A percentile compares a stretch with the other conserved stretches of the same genome.
These are phyloP conservation scores for Stenoptilia bipunctidactyla DNA, from an alignment of 2,888 invertebrate genomes.

Conservation along the genomic window DNA sequence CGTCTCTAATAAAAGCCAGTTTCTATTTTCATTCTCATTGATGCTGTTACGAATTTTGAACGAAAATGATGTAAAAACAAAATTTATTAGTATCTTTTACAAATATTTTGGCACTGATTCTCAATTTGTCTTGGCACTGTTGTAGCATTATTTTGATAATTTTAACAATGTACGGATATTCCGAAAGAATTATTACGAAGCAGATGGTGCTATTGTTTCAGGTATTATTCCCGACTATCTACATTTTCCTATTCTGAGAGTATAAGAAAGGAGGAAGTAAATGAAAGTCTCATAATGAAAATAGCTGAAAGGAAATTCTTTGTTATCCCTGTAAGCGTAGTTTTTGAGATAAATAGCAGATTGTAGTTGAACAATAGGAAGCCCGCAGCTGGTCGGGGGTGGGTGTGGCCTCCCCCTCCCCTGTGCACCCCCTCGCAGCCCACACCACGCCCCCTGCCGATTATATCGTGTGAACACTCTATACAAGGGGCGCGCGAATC, in stretches of 20 bases:
- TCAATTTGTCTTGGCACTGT: not conserved
- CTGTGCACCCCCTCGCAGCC: conserved; percentile 14
- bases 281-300: too few species aligned
- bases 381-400: conserved; percentile 40
- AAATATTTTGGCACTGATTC: not conserved
- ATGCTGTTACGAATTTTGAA: too few species aligned
- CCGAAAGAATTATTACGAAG: too few species aligned
- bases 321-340: too few species aligned
- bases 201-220: too few species aligned
- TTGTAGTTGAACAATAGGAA: conserved; percentile 27
- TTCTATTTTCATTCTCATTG: too few species aligned
- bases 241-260: too few species aligned
- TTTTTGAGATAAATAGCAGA: not conserved
- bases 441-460: conserved; percentile 19
- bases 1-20: too few species aligned
- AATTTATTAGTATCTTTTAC: not conserved
- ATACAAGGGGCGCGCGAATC: conserved; percentile 40
- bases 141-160: conserved; percentile 1
- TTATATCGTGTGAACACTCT: conserved; percentile 53
- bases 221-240: too few species aligned
- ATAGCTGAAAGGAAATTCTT: too few species aligned
- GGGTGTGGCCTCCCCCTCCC: conserved; percentile 33
- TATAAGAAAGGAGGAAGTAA: too few species aligned
- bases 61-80: not conserved
- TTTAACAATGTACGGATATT: not conserved